Percentiles rank a stretch among this genome's conserved stretches.
These are phyloP conservation scores for Cataglyphis livida DNA, from an alignment of 2,888 invertebrate species.

Conservation along the genomic window DNA sequence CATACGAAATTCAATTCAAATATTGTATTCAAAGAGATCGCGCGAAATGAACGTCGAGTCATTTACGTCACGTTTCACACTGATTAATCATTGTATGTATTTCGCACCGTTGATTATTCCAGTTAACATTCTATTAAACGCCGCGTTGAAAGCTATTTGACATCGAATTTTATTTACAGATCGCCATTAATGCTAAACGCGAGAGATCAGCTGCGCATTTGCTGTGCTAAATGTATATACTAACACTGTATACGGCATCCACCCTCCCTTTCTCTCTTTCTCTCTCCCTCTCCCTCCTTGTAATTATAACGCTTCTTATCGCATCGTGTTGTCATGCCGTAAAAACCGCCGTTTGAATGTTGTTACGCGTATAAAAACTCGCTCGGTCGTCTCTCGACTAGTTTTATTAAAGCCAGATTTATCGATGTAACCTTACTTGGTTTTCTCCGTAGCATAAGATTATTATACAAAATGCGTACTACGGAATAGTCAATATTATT, in stretches of 20 bases:
- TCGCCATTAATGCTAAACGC: neutral
- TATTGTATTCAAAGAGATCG: constrained; percentile 55
- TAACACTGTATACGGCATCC: constrained; percentile 1
- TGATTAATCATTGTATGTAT: constrained; percentile 39
- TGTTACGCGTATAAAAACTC: constrained; percentile 23
- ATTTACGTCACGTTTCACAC: constrained; percentile 40
- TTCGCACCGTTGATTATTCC: neutral
- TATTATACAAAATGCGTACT: neutral
- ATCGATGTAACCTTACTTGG: neutral
- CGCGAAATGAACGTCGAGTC: constrained; percentile 40
- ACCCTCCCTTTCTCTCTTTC: neutral
- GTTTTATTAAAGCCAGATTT: constrained; percentile 20
- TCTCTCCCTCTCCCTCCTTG: neutral
- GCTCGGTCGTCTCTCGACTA: constrained; percentile 2
- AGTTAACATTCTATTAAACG: neutral
- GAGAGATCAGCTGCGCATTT: neutral
- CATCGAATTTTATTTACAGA: constrained; percentile 14
- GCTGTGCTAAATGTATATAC: neutral
- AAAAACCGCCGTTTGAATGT: constrained; percentile 34
- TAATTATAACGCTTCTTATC: constrained; percentile 35
- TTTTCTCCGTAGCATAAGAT: neutral
- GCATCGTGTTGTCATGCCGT: neutral
- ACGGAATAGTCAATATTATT: neutral
- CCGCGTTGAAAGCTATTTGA: neutral
- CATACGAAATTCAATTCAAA: constrained; percentile 57